Evolutionary conservation across 2,797 vertebrate species (phyloP), one percentile per base, ranked within the genome.

Genomic region (Sebastes itinus): DNA sequence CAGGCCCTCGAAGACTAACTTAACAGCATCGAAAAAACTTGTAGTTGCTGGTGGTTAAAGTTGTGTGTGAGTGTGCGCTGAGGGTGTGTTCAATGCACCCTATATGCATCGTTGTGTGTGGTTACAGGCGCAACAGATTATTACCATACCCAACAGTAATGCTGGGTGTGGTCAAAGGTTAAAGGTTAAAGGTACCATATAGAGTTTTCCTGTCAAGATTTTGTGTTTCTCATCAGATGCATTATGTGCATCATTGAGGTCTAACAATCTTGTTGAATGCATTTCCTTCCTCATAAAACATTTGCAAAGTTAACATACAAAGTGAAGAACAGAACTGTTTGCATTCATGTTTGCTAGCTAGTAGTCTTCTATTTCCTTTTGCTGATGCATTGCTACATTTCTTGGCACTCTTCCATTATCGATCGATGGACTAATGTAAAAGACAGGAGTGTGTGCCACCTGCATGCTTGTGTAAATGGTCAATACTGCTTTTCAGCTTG

Each of bases 1-100:
- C 56, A 81, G n/a, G 54, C 71, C 27, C 49, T 75, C 30, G 0
- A 77, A 76, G 62, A 74, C 33, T 25, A 28, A 69, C 60, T 49
- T 14, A 71, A 61, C 46, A 56, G 42, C 32, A 20, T 77, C n/a
- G 5, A 25, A 65, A 56, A 10, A 0, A 0, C 22, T 27, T 46
- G 55, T 70, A 55, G 46, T 63, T 73, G n/a, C 25, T 1, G 1
- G 59, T 32, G 32, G 25, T 52, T 42, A 14, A 25, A 7, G 63
- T 32, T 61, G 42, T 38, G 46, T 49, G 7, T 52, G 0, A n/a
- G 49, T 10, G 23, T 5, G 18, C 42, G 18, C 42, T 70, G n/a
- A 2, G 16, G 25, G 11, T 16, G 28, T 23, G 30, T 33, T 75
- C 49, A 11, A 9, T 63, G 1, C 8, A 33, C 18, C 7, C 58